phyloP scores from a whole-genome alignment of 1,140 invertebrate genomes.

The Nymphalis io region DNA sequence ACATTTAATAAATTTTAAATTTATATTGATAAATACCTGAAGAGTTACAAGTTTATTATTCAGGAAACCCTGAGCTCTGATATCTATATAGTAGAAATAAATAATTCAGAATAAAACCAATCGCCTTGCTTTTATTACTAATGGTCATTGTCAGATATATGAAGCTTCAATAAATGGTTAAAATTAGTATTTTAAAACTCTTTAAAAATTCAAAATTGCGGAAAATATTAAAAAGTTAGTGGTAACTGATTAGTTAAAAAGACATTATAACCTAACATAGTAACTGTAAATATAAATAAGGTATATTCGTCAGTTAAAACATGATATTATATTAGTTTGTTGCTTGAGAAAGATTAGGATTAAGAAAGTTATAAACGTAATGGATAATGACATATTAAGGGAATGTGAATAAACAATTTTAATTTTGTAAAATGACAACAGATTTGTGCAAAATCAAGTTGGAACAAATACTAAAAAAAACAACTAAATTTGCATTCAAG shows the following conservation, averaged over 20 bases:
- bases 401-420: not conserved
- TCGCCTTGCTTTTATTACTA: not conserved
- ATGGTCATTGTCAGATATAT: not conserved
- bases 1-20: not conserved
- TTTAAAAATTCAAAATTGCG: not conserved
- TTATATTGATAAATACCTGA: not conserved
- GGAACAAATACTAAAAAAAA: constrained; percentile 32
- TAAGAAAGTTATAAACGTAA: not conserved
- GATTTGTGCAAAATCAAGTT: constrained; percentile 34
- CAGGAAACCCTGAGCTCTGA: not conserved
- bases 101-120: not conserved
- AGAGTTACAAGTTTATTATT: not conserved
- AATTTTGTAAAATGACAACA: not conserved
- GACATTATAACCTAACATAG: constrained; percentile 16
- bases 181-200: constrained; percentile 2
- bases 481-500: constrained; percentile 37
- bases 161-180: constrained; percentile 20
- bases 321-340: not conserved
- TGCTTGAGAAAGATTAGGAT: not conserved
- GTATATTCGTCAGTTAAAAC: not conserved
- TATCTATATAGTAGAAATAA: not conserved
- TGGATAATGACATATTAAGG: not conserved
- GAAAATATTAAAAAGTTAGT: constrained; percentile 30
- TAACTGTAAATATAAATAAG: constrained; percentile 20
- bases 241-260: constrained; percentile 38